Evolutionary conservation across 2,888 invertebrate species (phyloP).

Genomic region (Drosophila fungiperda): DNA sequence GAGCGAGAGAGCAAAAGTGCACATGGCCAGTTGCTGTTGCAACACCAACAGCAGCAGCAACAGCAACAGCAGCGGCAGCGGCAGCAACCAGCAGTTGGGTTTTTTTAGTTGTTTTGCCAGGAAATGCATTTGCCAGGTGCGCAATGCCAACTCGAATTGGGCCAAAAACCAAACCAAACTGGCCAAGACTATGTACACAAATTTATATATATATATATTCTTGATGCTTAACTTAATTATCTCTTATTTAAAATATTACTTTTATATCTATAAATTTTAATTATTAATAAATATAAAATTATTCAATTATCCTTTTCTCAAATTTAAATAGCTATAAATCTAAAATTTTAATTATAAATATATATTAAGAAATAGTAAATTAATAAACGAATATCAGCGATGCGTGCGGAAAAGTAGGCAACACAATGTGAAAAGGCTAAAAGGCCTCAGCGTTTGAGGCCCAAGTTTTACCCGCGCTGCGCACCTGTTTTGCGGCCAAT

Average conservation of each 20-base stretch:
- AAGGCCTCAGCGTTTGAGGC: not conserved
- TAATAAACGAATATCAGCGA: not conserved
- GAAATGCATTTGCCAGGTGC: slow-evolving; percentile 79
- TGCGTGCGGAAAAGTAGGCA: slow-evolving; percentile 34
- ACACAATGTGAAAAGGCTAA: not conserved
- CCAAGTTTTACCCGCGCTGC: slow-evolving; percentile 17
- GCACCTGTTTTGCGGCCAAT: slow-evolving; percentile 48
- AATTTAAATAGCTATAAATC: not conserved
- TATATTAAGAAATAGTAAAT: not conserved
- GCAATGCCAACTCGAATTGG: slow-evolving; percentile 20
- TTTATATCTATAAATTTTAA: too few species aligned
- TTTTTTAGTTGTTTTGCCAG: slow-evolving; percentile 71
- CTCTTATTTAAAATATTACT: not conserved
- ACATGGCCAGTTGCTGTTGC: slow-evolving; percentile 29
- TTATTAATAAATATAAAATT: not conserved
- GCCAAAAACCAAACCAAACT: not conserved
- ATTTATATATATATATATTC: not conserved
- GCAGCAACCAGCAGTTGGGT: slow-evolving; percentile 1
- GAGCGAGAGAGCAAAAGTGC: slow-evolving; percentile 39
- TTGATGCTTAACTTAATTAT: not conserved
- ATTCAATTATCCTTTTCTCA: too few species aligned
- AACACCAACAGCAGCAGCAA: slow-evolving; percentile 2
- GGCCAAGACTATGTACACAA: not conserved
- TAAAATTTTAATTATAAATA: too few species aligned
- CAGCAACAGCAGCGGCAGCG: not conserved